phyloP scores from a whole-genome alignment of 2,888 invertebrate genomes.

The Polydrusus pterygomalis region DNA sequence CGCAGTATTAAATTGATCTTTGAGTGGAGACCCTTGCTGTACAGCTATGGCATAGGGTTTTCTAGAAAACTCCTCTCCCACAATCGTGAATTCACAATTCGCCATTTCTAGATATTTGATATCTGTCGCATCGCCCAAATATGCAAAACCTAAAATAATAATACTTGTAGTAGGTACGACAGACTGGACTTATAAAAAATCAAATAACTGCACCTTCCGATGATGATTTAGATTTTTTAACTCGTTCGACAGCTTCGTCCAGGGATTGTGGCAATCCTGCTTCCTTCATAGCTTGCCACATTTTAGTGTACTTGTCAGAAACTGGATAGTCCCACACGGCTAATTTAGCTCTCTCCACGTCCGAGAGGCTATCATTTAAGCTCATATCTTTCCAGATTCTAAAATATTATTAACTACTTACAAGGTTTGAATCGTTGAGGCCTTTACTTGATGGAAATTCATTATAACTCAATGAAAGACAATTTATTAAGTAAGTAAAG shows the following conservation, averaged over 20 bases:
- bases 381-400: slow-evolving; percentile 99
- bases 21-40: slow-evolving; percentile 94
- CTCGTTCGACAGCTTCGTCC: slow-evolving; percentile 86
- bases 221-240: slow-evolving; percentile 79
- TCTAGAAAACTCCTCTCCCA: slow-evolving; percentile 97
- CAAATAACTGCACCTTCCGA: slow-evolving; percentile 75
- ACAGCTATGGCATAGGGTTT: slow-evolving; percentile 98
- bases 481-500: no score
- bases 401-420: slow-evolving; percentile 55
- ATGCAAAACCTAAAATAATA: slow-evolving; percentile 83
- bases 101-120: slow-evolving; percentile 84
- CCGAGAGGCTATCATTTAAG: slow-evolving; percentile 92
- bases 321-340: slow-evolving; percentile 99
- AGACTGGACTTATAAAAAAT: background rate
- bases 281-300: slow-evolving; percentile 96
- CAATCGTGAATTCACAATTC: slow-evolving; percentile 91
- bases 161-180: no score
- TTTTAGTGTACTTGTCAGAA: slow-evolving; percentile 98
- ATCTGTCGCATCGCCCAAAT: slow-evolving; percentile 91
- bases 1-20: slow-evolving; percentile 97
- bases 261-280: slow-evolving; percentile 87
- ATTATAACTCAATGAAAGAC: no score
- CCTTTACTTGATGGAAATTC: no score
- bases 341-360: slow-evolving; percentile 92
- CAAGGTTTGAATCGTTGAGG: no score